Conservation (phyloP, 1,140 invertebrate species). For the Eciton burchellii region DNA sequence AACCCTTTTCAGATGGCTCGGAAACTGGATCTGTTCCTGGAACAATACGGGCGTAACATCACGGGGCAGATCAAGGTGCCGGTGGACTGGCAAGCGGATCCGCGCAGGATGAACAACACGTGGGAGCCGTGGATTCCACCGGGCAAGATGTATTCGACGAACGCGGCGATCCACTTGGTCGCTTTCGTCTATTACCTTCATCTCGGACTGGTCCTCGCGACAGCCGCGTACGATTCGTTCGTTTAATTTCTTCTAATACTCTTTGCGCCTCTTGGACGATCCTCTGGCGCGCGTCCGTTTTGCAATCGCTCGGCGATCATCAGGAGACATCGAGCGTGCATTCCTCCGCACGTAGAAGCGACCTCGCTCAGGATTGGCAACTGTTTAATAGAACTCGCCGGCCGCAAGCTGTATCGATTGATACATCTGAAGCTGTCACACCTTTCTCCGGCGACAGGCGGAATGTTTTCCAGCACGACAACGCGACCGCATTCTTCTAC, state of each 20-base stretch:
- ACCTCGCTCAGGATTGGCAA: neutral
- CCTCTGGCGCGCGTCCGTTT: too few relatives aligned
- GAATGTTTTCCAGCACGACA: too few relatives aligned
- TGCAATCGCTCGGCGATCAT: neutral
- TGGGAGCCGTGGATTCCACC: constrained; percentile 84
- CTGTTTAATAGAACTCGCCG: neutral
- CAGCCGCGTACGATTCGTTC: constrained; percentile 67
- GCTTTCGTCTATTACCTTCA: constrained; percentile 75
- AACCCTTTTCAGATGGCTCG: constrained; percentile 75
- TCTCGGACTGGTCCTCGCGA: constrained; percentile 73
- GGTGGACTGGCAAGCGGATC: constrained; percentile 83
- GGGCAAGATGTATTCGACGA: constrained; percentile 69
- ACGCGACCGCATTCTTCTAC: too few relatives aligned
- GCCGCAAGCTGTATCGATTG: neutral
- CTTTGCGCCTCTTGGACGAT: too few relatives aligned
- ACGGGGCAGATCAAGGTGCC: constrained; percentile 79
- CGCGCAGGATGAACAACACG: constrained; percentile 83
- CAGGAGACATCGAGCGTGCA: neutral
- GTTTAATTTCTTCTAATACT: too few relatives aligned
- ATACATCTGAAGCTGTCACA: neutral
- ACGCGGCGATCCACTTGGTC: constrained; percentile 68
- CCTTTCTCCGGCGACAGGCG: neutral
- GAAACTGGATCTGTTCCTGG: constrained; percentile 81
- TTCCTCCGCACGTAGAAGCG: neutral
- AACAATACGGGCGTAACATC: constrained; percentile 79